Percentiles rank a stretch among this genome's conserved stretches.
Evolutionary conservation across 1,140 invertebrate species (phyloP).

Genomic region (Drosophila kohkoa): DNA sequence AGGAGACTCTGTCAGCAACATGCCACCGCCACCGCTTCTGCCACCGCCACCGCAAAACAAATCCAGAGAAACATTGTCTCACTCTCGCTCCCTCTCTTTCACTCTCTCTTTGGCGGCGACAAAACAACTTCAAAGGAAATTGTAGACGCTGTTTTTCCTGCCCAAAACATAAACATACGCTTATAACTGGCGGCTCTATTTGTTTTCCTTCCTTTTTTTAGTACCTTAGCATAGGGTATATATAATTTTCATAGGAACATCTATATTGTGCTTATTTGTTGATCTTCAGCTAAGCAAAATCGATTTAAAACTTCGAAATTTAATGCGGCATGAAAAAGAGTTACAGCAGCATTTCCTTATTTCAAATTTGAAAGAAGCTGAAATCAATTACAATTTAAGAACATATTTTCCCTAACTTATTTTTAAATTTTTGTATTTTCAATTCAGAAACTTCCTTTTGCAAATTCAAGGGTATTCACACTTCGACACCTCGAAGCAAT

Average conservation of each 20-base stretch:
- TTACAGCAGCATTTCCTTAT: not conserved
- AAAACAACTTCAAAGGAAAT: slow-evolving; percentile 72
- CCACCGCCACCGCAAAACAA: slow-evolving; percentile 31
- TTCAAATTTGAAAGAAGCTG: not conserved
- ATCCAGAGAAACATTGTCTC: slow-evolving; percentile 68
- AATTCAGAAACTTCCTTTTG: not conserved
- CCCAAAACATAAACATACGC: slow-evolving; percentile 70
- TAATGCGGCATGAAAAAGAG: not conserved
- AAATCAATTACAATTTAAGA: too few species aligned
- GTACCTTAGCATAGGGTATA: slow-evolving; percentile 28
- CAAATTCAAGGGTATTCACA: slow-evolving; percentile 15
- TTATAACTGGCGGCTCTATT: slow-evolving; percentile 40
- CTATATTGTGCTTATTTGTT: not conserved
- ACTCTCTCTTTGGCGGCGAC: slow-evolving; percentile 26
- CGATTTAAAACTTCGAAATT: not conserved
- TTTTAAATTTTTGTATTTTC: too few species aligned
- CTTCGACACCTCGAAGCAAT: not conserved
- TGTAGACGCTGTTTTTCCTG: slow-evolving; percentile 70
- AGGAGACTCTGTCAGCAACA: slow-evolving; percentile 47
- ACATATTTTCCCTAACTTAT: too few species aligned
- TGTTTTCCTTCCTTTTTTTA: slow-evolving; percentile 20
- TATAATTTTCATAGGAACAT: slow-evolving; percentile 1
- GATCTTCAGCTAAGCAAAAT: not conserved
- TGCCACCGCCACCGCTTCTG: slow-evolving; percentile 1
- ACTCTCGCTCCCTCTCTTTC: not conserved